Conservation (phyloP, 2,797 vertebrate genomes). For the Chloroceryle amazona region DNA sequence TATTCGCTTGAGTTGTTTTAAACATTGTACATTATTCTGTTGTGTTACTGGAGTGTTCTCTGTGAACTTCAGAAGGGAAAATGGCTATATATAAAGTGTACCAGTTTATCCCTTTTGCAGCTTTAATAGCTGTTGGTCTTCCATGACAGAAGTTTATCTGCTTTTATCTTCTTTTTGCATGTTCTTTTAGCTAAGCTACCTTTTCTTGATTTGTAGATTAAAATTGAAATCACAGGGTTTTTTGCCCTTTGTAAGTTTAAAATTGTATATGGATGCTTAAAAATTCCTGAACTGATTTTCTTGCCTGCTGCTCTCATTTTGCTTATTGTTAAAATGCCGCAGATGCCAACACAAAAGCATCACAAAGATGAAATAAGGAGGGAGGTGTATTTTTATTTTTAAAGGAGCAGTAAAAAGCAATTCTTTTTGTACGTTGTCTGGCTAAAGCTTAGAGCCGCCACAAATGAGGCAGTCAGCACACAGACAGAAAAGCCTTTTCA, state of each 20-base stretch:
- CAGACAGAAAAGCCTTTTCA: not conserved
- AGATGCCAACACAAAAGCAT: not conserved
- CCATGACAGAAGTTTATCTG: not conserved
- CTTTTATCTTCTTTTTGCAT: not conserved
- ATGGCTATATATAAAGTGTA: not conserved
- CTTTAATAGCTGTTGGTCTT: not conserved
- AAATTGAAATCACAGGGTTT: not conserved
- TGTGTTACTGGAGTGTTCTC: not conserved
- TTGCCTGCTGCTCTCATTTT: conserved; percentile 39
- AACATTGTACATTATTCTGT: not conserved
- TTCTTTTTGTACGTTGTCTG: not conserved
- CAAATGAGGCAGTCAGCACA: not conserved
- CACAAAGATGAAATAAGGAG: not conserved
- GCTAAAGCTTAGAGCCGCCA: not conserved
- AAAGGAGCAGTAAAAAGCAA: not conserved
- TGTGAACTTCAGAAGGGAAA: not conserved
- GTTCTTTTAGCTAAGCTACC: not conserved
- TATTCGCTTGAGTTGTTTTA: not conserved
- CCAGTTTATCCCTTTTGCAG: not conserved
- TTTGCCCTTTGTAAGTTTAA: not conserved
- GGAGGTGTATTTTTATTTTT: not conserved
- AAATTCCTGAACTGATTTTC: not conserved
- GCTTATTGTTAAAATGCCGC: conserved; percentile 2
- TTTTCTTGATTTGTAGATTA: not conserved
- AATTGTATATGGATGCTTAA: not conserved